A percentile compares a stretch with the other conserved stretches of the same genome.
phyloP scores from a whole-genome alignment of 2,797 vertebrate genomes.

The Coilia nasus region DNA sequence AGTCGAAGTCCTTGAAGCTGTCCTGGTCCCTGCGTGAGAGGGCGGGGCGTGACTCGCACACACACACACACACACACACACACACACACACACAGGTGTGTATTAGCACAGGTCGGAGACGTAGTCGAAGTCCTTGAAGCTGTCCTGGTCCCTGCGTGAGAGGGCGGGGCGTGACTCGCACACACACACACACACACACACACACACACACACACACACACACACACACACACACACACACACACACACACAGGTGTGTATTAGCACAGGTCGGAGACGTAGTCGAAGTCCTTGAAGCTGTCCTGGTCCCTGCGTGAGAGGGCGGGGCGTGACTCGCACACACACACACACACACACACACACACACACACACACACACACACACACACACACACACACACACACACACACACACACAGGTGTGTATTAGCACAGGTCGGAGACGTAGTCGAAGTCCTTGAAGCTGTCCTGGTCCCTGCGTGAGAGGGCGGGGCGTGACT shows the following conservation, averaged over 20 bases:
- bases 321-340: conserved; percentile 72
- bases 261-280: conserved; percentile 60
- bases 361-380: conserved; percentile 8
- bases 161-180: conserved; percentile 77
- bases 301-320: conserved; percentile 85
- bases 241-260: not conserved
- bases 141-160: conserved; percentile 82
- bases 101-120: no score
- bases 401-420: conserved; percentile 36
- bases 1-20: no score
- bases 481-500: conserved; percentile 79
- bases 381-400: conserved; percentile 46
- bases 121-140: conserved; percentile 90
- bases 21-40: no score
- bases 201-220: conserved; percentile 16
- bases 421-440: not conserved
- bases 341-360: conserved; percentile 30
- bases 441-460: conserved; percentile 87
- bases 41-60: no score
- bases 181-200: conserved; percentile 22
- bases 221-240: conserved; percentile 34
- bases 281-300: conserved; percentile 89
- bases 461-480: conserved; percentile 87
- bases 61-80: conserved; percentile 51
- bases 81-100: no score